A percentile compares a stretch with the other conserved stretches of the same genome.
These are phyloP conservation scores for Drosophila buzzatii DNA, from an alignment of 2,888 invertebrate genomes.

Conservation along the genomic window DNA sequence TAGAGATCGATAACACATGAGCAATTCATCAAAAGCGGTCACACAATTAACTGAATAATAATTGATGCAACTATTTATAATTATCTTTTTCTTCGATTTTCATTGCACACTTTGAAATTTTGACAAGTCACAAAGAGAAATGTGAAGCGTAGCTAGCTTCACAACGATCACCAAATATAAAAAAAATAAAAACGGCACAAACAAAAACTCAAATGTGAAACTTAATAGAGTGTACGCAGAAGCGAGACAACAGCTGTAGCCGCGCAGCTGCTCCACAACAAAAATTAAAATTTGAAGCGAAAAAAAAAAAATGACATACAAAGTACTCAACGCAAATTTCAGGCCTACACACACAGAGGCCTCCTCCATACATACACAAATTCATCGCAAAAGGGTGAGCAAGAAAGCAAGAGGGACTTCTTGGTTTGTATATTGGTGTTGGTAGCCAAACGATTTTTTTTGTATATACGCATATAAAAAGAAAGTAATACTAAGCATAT, in stretches of 20 bases:
- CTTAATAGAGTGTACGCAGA: slow-evolving; percentile 51
- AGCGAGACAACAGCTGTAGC: slow-evolving; percentile 73
- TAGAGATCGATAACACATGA: slow-evolving; percentile 60
- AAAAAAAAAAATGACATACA: slow-evolving; percentile 53
- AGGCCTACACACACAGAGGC: slow-evolving; percentile 24
- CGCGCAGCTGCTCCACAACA: slow-evolving; percentile 71
- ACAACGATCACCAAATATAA: slow-evolving; percentile 22
- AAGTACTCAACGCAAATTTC: slow-evolving; percentile 50
- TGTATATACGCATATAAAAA: slow-evolving; percentile 4
- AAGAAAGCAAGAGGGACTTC: slow-evolving; percentile 16
- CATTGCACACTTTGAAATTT: slow-evolving; percentile 71
- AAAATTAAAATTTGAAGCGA: slow-evolving; percentile 44
- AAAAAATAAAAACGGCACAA: slow-evolving; percentile 13
- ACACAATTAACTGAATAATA: slow-evolving; percentile 50
- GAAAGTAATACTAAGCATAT: slow-evolving; percentile 1
- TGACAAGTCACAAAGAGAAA: slow-evolving; percentile 52
- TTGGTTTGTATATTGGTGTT: slow-evolving; percentile 13
- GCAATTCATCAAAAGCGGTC: slow-evolving; percentile 41
- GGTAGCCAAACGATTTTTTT: slow-evolving; percentile 14
- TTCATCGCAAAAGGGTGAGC: slow-evolving; percentile 21
- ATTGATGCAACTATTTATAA: slow-evolving; percentile 52
- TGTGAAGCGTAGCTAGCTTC: slow-evolving; percentile 40
- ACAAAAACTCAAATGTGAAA: slow-evolving; percentile 37
- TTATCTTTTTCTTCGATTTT: slow-evolving; percentile 60
- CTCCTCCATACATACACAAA: slow-evolving; percentile 9